Conservation (phyloP, 2,888 invertebrate genomes). For the Lasioglossum oenotherae region DNA sequence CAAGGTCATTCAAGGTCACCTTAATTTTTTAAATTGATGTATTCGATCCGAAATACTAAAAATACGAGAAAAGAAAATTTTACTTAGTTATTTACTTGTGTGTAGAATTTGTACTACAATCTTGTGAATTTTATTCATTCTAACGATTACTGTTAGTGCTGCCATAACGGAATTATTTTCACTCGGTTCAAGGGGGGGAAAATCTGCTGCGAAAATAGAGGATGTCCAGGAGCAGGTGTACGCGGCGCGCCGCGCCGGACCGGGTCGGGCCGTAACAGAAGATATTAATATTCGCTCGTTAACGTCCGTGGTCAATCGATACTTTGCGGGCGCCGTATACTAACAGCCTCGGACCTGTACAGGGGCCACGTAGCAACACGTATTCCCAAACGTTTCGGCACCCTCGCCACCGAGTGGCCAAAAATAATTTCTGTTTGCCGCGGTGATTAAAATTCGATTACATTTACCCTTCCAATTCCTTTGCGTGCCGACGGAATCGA, state of each 20-base stretch:
- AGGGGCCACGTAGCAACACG: constrained; percentile 24
- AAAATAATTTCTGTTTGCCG: constrained; percentile 24
- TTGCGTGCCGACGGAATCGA: no score
- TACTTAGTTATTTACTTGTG: neutral
- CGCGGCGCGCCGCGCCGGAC: neutral
- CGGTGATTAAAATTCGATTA: constrained; percentile 22
- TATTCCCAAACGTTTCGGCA: constrained; percentile 11
- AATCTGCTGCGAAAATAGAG: constrained; percentile 4
- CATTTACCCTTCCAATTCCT: constrained; percentile 8
- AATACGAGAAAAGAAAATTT: no score
- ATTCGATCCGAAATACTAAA: no score
- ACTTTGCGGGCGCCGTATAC: constrained; percentile 36
- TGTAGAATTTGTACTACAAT: no score
- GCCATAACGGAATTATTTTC: neutral
- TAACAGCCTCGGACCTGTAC: neutral
- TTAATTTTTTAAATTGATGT: no score
- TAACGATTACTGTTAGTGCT: neutral
- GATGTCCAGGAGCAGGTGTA: constrained; percentile 15
- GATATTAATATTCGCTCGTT: constrained; percentile 59
- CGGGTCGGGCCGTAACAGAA: constrained; percentile 36
- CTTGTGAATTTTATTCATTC: neutral
- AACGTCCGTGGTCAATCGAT: constrained; percentile 57
- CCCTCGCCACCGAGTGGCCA: neutral
- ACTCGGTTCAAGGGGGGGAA: neutral
- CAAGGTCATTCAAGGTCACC: no score